A percentile compares a stretch with the other conserved stretches of the same genome.
These are phyloP conservation scores for Epistrophella euchroma DNA, from an alignment of 2,888 invertebrate species.

Conservation along the genomic window DNA sequence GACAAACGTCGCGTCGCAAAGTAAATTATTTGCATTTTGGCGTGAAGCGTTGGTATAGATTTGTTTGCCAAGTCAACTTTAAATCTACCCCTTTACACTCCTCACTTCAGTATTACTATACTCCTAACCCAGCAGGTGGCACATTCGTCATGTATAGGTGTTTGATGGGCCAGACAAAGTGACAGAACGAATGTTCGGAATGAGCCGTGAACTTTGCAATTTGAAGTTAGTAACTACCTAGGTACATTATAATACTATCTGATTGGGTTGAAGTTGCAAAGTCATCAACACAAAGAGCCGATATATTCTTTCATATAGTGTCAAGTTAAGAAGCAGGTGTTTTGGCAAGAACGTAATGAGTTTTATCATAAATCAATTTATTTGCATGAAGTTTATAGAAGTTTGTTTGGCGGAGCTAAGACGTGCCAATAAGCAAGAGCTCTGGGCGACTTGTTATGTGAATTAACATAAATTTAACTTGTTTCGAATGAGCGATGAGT, in stretches of 20 bases:
- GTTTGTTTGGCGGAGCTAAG: conserved; percentile 27
- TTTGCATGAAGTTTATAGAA: conserved; percentile 42
- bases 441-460: conserved; percentile 48
- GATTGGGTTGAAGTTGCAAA: conserved; percentile 56
- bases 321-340: conserved; percentile 47
- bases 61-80: conserved; percentile 23
- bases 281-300: not conserved
- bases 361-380: conserved; percentile 67
- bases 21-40: conserved; percentile 65
- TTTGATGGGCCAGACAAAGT: conserved; percentile 37
- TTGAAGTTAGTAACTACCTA: conserved; percentile 24
- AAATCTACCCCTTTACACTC: not conserved
- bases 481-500: conserved; percentile 36
- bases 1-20: conserved; percentile 70
- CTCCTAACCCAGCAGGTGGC: conserved; percentile 58
- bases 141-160: conserved; percentile 61
- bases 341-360: conserved; percentile 58
- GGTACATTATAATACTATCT: conserved; percentile 45
- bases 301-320: not conserved
- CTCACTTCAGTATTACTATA: not conserved
- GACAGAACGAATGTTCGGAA: conserved; percentile 53
- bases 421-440: conserved; percentile 51
- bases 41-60: conserved; percentile 51
- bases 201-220: conserved; percentile 71
- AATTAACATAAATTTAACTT: conserved; percentile 50